These are phyloP conservation scores for Drosophila pegasa DNA, from an alignment of 2,888 invertebrate genomes.

Conservation along the genomic window DNA sequence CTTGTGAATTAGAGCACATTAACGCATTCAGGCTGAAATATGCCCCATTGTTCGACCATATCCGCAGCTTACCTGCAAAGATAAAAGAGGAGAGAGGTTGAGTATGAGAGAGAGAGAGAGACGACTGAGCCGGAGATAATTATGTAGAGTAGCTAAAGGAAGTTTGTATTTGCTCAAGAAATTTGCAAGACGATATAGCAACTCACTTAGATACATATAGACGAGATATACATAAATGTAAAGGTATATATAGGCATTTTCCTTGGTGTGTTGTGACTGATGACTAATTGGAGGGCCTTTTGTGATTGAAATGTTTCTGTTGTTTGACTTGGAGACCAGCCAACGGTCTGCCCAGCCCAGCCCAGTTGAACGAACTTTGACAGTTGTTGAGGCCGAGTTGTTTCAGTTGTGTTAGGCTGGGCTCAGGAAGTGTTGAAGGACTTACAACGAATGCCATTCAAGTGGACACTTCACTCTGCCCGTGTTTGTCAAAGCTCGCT, in stretches of 20 bases:
- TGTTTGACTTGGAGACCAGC: slow-evolving; percentile 36
- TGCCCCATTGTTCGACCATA: slow-evolving; percentile 25
- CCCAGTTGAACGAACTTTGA: slow-evolving; percentile 49
- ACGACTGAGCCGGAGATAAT: slow-evolving; percentile 38
- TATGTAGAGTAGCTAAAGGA: slow-evolving; percentile 72
- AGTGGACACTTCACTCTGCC: slow-evolving; percentile 22
- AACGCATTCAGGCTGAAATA: slow-evolving; percentile 64
- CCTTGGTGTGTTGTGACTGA: slow-evolving; percentile 42
- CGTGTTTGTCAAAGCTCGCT: slow-evolving; percentile 1
- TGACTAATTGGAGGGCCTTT: slow-evolving; percentile 53
- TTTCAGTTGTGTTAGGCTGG: slow-evolving; percentile 3
- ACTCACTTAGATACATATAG: neutral
- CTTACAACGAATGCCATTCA: slow-evolving; percentile 37
- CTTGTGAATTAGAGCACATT: slow-evolving; percentile 75
- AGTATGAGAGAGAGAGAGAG: slow-evolving; percentile 8
- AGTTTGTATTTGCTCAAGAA: slow-evolving; percentile 68
- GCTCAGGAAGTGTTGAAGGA: slow-evolving; percentile 46
- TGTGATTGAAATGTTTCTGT: slow-evolving; percentile 33
- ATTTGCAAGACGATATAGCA: slow-evolving; percentile 54
- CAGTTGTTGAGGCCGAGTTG: slow-evolving; percentile 17
- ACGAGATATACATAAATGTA: neutral
- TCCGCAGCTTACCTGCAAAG: slow-evolving; percentile 66
- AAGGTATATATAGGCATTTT: neutral
- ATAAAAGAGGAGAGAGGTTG: slow-evolving; percentile 19
- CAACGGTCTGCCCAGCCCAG: neutral